Evolutionary conservation across 2,113 vertebrate genomes (phyloP), one percentile per base, ranked within the genome.

Genomic region (Pedionomus torquatus): DNA sequence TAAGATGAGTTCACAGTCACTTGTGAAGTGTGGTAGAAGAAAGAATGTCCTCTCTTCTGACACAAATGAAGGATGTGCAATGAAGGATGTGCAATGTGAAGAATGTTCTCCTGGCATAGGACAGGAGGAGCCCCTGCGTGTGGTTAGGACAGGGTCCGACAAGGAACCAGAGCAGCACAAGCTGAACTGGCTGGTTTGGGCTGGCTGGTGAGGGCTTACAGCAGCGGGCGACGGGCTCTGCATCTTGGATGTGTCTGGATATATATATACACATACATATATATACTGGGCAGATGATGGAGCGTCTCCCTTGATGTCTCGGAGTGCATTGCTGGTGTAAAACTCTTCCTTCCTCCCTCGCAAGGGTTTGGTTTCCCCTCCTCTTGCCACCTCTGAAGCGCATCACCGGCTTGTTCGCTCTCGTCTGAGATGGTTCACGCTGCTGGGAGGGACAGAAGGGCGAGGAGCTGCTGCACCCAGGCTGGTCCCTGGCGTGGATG

Each of bases 51-150:
- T 61, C 65, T 16, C 1, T 79, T 74, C 3, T 17, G 14, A 7
- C 8, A 39, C 20, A 17, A 11, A 33, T 30, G n/a, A 44, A 60
- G 41, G 55, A 28, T 13, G 6, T 0, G 8, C n/a, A 11, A 33
- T 30, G n/a, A 44, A 60, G 41, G 55, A 28, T 13, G 6, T 0
- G 8, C n/a, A n/a, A n/a, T n/a, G n/a, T n/a, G n/a, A n/a, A n/a
- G n/a, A n/a, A n/a, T n/a, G n/a, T n/a, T n/a, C n/a, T n/a, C n/a
- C 8, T 39, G 58, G 46, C 14, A 5, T 14, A 41, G 75, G 39
- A 41, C 35, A 72, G 51, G 58, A 60, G 61, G 30, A 41, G 61
- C 17, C 4, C 9, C 0, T 0, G 21, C 1, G 1, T 5, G 23
- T 15, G 18, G 23, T 7, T 9, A 15, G 31, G 23, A 20, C 21